A percentile compares a stretch with the other conserved stretches of the same genome.
Conservation (phyloP, 2,888 invertebrate species). For the Epirrhoe tristata region DNA sequence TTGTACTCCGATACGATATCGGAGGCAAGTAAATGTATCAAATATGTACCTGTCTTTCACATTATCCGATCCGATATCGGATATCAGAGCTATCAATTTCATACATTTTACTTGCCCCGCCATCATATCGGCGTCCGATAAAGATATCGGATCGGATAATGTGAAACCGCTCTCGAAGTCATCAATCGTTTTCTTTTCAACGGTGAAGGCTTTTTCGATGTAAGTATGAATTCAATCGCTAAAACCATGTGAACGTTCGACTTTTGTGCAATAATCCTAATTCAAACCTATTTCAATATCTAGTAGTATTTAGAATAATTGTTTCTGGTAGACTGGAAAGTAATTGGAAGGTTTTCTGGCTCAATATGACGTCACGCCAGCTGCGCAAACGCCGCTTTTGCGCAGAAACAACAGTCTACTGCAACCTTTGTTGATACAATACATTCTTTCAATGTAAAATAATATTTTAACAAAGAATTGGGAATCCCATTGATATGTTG, state of each 20-base stretch:
- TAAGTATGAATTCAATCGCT: not conserved
- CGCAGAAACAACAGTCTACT: constrained; percentile 49
- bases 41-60: no score
- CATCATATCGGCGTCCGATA: no score
- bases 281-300: not conserved
- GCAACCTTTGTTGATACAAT: constrained; percentile 45
- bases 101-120: no score
- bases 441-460: constrained; percentile 40
- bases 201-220: not conserved
- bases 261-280: not conserved
- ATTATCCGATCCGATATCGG: no score
- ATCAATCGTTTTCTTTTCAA: no score
- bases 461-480: constrained; percentile 28
- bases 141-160: no score
- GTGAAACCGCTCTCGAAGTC: no score
- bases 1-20: no score
- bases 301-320: not conserved
- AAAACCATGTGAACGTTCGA: not conserved
- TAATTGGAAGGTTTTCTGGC: constrained; percentile 48
- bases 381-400: constrained; percentile 57
- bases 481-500: constrained; percentile 18
- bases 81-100: no score
- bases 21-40: no score
- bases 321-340: not conserved
- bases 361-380: constrained; percentile 57